Evolutionary conservation across 2,888 invertebrate genomes (phyloP).

Genomic region (Campopleginae sp.): DNA sequence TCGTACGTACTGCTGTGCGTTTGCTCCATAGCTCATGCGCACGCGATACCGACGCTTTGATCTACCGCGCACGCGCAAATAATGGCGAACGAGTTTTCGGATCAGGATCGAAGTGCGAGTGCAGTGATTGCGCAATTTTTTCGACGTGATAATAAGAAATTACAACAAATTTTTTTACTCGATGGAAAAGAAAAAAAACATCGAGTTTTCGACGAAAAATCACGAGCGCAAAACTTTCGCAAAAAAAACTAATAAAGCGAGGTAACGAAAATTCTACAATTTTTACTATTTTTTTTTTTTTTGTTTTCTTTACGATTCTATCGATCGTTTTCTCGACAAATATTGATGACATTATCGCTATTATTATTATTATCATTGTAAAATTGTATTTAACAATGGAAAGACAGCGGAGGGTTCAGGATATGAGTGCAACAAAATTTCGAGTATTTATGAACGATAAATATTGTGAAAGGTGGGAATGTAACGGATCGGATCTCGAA

Average conservation of each 20-base stretch:
- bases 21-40: conserved; percentile 8
- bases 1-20: conserved; percentile 23
- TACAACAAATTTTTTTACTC: conserved; percentile 8
- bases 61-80: conserved; percentile 37
- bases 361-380: conserved; percentile 34
- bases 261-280: conserved; percentile 22
- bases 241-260: conserved; percentile 29
- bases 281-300: conserved; percentile 15
- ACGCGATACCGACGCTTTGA: neutral
- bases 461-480: conserved; percentile 59
- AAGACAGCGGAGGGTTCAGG: conserved; percentile 11
- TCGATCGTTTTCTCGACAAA: conserved; percentile 14
- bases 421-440: conserved; percentile 40
- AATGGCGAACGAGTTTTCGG: neutral
- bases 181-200: neutral
- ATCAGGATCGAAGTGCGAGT: conserved; percentile 32
- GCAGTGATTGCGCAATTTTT: conserved; percentile 49
- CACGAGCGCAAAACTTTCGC: conserved; percentile 17
- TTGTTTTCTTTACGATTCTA: neutral
- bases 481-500: conserved; percentile 53
- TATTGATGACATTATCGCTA: conserved; percentile 29
- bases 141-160: neutral
- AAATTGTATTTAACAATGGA: conserved; percentile 54
- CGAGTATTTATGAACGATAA: conserved; percentile 42
- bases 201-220: neutral